phyloP scores from a whole-genome alignment of 2,113 vertebrate species.

The Heteronetta atricapilla region DNA sequence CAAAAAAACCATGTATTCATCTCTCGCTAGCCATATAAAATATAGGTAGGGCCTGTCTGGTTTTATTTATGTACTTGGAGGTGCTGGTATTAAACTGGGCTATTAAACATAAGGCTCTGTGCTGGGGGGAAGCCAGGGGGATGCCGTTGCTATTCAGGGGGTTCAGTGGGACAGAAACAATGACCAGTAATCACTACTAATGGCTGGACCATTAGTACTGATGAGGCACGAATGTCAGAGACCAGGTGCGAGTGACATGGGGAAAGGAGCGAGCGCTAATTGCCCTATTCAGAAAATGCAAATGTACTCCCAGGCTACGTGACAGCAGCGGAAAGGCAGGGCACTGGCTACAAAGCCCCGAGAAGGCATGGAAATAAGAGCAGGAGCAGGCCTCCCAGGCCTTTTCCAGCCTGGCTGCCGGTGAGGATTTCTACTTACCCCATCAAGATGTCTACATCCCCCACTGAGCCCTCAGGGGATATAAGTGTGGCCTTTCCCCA shows the following conservation, averaged over 20 bases:
- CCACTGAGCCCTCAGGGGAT: background rate
- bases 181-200: constrained; percentile 60
- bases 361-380: background rate
- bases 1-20: constrained; percentile 47
- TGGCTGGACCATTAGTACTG: constrained; percentile 55
- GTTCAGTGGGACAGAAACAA: constrained; percentile 49
- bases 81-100: constrained; percentile 41
- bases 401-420: background rate
- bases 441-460: background rate
- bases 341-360: background rate
- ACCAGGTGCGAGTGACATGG: constrained; percentile 13
- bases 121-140: background rate
- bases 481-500: rapidly evolving
- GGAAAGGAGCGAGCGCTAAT: constrained; percentile 43
- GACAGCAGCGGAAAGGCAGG: background rate
- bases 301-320: background rate
- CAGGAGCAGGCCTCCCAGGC: background rate
- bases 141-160: background rate
- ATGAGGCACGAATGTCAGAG: constrained; percentile 41
- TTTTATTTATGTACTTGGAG: constrained; percentile 52
- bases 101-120: background rate
- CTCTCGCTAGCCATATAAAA: constrained; percentile 40
- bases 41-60: constrained; percentile 23
- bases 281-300: constrained; percentile 64
- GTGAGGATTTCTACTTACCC: background rate